These are phyloP conservation scores for Alectoris magna DNA, from an alignment of 2,797 vertebrate genomes.

Conservation along the genomic window DNA sequence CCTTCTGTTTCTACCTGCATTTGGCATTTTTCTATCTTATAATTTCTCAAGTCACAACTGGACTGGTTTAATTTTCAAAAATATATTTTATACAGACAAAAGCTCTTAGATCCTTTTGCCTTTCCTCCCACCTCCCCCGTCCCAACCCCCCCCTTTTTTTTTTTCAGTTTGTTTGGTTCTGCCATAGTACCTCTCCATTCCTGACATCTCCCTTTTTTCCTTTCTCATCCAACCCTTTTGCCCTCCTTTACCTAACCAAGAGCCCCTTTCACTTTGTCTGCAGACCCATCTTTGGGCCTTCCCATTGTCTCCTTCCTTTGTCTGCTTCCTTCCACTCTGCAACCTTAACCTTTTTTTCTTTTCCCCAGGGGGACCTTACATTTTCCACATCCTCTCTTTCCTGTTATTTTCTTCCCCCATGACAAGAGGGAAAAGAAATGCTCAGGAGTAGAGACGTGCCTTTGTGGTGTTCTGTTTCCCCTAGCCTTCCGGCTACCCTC, in stretches of 20 bases:
- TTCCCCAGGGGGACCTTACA: not conserved
- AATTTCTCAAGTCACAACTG: not conserved
- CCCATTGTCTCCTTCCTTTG: not conserved
- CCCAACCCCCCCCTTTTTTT: not conserved
- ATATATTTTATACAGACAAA: not conserved
- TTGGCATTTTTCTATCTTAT: not conserved
- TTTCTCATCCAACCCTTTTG: not conserved
- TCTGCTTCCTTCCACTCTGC: not conserved
- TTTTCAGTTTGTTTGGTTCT: not conserved
- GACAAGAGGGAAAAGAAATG: not conserved
- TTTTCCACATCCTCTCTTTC: constrained; percentile 25
- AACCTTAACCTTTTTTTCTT: not conserved
- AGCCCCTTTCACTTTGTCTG: not conserved
- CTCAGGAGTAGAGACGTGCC: not conserved
- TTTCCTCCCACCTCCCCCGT: not conserved
- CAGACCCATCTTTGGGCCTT: not conserved
- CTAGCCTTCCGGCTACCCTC: not conserved
- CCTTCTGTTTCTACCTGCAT: not conserved
- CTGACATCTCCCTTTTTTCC: not conserved
- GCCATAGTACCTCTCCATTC: not conserved
- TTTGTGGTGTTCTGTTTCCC: constrained; percentile 21
- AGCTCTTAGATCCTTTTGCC: not conserved
- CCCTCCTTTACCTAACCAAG: not conserved
- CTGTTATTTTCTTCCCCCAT: constrained; percentile 22
- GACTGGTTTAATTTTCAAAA: not conserved